Percentiles rank a stretch among this genome's conserved stretches.
Evolutionary conservation across 2,888 invertebrate species (phyloP).

Genomic region (Zygaena filipendulae): DNA sequence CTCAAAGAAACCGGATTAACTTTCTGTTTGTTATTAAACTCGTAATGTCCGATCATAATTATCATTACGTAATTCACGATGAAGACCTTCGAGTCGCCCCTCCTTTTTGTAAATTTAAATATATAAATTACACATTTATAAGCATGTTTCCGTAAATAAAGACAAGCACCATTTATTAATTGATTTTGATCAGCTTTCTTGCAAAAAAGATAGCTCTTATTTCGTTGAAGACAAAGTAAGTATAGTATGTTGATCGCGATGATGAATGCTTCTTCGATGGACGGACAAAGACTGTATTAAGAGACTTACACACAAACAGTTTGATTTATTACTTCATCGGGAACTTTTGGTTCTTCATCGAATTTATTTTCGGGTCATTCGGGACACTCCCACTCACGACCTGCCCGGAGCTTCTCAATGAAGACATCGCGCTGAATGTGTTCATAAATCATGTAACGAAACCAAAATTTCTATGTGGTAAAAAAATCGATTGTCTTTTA

Average conservation of each 20-base stretch:
- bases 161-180: too few species aligned
- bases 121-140: too few species aligned
- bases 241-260: slow-evolving; percentile 35
- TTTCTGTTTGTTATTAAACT: too few species aligned
- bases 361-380: slow-evolving; percentile 49
- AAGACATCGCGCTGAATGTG: slow-evolving; percentile 53
- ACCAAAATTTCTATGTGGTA: slow-evolving; percentile 36
- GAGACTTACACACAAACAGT: slow-evolving; percentile 42
- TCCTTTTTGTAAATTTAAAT: too few species aligned
- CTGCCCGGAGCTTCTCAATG: slow-evolving; percentile 51
- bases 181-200: too few species aligned
- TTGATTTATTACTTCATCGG: slow-evolving; percentile 61
- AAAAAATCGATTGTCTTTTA: slow-evolving; percentile 33
- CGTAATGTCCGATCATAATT: slow-evolving; percentile 1
- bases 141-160: too few species aligned
- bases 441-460: slow-evolving; percentile 55
- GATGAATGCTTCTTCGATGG: slow-evolving; percentile 35
- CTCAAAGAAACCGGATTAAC: too few species aligned
- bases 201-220: too few species aligned
- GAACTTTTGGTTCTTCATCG: slow-evolving; percentile 25
- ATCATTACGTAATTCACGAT: too few species aligned
- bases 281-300: slow-evolving; percentile 40
- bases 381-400: slow-evolving; percentile 56
- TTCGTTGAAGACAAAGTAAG: too few species aligned
- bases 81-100: too few species aligned